Evolutionary conservation across 2,888 invertebrate species (phyloP), one percentile per base, ranked within the genome.

Genomic region (Agrotis clavis): DNA sequence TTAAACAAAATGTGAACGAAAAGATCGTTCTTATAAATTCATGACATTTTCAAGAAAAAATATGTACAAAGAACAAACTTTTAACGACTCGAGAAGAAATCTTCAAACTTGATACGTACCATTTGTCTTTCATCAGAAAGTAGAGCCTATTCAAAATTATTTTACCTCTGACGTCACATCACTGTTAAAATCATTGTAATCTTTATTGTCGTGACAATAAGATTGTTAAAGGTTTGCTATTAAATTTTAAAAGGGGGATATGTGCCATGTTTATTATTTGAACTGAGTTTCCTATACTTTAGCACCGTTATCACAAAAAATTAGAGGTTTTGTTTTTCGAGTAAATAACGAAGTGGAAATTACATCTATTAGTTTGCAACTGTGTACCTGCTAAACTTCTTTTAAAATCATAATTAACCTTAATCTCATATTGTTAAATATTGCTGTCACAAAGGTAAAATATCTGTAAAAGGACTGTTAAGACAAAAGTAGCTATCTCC

Each of bases 111-210:
- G 35, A 50, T 71, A 41, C 11, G 41, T 41, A 67, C 63, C 59
- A 71, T 79, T 82, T 74, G 59, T 77, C 65, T 77, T 80, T 80
- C 74, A 79, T 82, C 79, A 65, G 60, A 56, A 57, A 41, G 13
- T 50, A 50, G 4, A 25, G 54, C 30, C 18, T 9, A 2, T 35
- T 35, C n/a, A 35, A 11, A 35, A 11, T 14, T n/a, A n/a, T 30
- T n/a, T 4, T 56, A n/a, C 13, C 16, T 30, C 4, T 56, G 30
- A 30, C 30, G 18, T 30, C 18, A 18, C 30, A 14, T 56, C 18
- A 30, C 30, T 56, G 30, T 30, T 30, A 56, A 25, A 54, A 30
- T 4, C 0, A 30, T 30, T n/a, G 18, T 56, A 9, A 30, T 11
- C 1, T 11, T 30, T 25, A 25, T 9, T 13, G 11, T 9, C 50